Evolutionary conservation across 2,888 invertebrate genomes (phyloP).

Genomic region (Hipparchia sbordonii): DNA sequence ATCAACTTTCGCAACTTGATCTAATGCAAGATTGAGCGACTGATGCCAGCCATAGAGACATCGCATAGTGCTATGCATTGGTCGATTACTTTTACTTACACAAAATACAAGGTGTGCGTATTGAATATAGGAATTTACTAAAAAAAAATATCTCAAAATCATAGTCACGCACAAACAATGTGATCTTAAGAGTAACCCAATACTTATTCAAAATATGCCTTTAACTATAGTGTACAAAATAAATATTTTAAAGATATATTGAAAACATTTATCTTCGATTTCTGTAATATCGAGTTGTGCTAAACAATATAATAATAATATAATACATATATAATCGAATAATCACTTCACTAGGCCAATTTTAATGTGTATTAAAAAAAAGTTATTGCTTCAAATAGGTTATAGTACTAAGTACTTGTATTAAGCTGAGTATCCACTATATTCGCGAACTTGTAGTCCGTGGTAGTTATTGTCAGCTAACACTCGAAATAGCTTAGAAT

Average conservation of each 20-base stretch:
- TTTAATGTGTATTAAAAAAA: constrained; percentile 54
- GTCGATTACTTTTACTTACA: background rate
- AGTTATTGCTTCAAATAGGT: constrained; percentile 67
- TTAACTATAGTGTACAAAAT: constrained; percentile 50
- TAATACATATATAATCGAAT: constrained; percentile 36
- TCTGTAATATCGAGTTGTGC: constrained; percentile 54
- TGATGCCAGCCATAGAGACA: background rate
- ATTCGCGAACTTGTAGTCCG: background rate
- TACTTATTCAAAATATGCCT: constrained; percentile 54
- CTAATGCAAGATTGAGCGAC: no score
- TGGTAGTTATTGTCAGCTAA: no score
- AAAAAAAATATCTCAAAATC: constrained; percentile 27
- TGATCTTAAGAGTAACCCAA: constrained; percentile 55
- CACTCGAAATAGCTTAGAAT: background rate
- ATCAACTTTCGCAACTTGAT: no score
- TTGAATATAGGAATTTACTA: constrained; percentile 18
- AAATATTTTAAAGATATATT: constrained; percentile 38
- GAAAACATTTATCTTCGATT: constrained; percentile 39
- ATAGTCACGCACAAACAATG: constrained; percentile 67
- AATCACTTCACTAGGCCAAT: constrained; percentile 53
- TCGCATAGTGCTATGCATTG: background rate
- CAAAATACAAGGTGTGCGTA: constrained; percentile 28
- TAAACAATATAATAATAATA: constrained; percentile 41
- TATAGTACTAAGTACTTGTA: constrained; percentile 61
- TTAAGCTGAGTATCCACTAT: background rate